These are phyloP conservation scores for Patagioenas fasciata DNA, from an alignment of 2,113 vertebrate species.

Conservation along the genomic window DNA sequence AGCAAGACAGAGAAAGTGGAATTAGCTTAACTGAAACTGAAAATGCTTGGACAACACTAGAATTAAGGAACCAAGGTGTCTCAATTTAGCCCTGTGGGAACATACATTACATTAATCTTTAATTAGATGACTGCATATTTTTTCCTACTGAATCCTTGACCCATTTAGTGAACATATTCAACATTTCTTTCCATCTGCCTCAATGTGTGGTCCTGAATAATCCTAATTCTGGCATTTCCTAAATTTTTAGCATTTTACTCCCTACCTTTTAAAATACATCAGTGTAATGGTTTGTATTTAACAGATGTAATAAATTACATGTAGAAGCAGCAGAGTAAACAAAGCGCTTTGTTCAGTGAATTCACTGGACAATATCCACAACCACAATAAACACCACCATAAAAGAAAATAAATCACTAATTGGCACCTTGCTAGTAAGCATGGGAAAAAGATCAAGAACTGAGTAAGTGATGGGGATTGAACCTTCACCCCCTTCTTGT, in stretches of 20 bases:
- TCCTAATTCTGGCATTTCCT: not conserved
- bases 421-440: not conserved
- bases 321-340: not conserved
- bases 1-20: not conserved
- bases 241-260: conserved; percentile 3
- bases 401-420: not conserved
- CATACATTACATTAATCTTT: not conserved
- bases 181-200: not conserved
- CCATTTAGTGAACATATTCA: not conserved
- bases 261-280: conserved; percentile 4
- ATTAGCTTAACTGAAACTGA: not conserved
- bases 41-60: not conserved
- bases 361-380: not conserved
- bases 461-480: not conserved
- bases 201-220: not conserved
- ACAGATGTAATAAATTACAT: not conserved
- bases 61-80: not conserved
- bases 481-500: not conserved
- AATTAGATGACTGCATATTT: not conserved
- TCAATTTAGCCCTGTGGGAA: not conserved
- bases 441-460: not conserved
- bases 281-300: not conserved
- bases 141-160: not conserved
- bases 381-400: conserved; percentile 8
- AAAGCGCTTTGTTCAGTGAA: not conserved